Base-by-base conservation (phyloP, 2,113 vertebrate genomes). In the Fulica atra region DNA sequence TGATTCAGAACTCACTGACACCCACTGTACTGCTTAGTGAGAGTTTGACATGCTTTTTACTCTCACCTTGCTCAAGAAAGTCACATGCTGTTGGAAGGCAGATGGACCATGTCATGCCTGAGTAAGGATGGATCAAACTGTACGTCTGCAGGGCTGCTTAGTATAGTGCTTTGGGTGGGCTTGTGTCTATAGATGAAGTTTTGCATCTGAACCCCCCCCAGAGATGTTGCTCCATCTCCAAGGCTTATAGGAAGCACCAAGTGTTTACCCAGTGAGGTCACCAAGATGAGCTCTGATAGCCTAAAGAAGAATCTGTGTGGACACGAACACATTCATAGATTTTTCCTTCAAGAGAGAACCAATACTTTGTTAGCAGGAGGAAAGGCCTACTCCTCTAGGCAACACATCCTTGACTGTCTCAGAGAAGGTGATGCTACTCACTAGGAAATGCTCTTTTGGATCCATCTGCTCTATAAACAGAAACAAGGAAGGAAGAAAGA, bases 391-490 rank as follows among this genome's bases (percentile, higher is more conserved):
- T 81, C 20, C 46, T 88, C n/a, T 77, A 23, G 38, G 35, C 59
- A 88, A 20, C 25, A 11, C 10, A 60, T 70, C 70, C 73, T 89
- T 94, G 86, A 73, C 63, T 91, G 71, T n/a, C 87, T 82, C 71
- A 79, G 46, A 82, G 57, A 50, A 87, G 65, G 48, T 16, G 86
- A 48, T 1, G 4, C 44, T 79, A 19, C 51, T 74, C 29, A 68
- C 35, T 81, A 79, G 91, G 66, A 92, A 95, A 48, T 36, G 36
- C 25, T 87, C n/a, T 94, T 96, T 91, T 65, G n/a, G 59, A 91
- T 76, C 40, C 50, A 40, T 82, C 87, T 89, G 54, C 40, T 87
- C 87, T 94, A 91, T 91, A 85, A 96, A 94, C 23, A 90, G 91
- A 92, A 95, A 79, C 57, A 59, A 92, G 84, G 73, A 82, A 83